Conservation (phyloP, 92 coral and sea anemone genomes). For the Metridium senile region DNA sequence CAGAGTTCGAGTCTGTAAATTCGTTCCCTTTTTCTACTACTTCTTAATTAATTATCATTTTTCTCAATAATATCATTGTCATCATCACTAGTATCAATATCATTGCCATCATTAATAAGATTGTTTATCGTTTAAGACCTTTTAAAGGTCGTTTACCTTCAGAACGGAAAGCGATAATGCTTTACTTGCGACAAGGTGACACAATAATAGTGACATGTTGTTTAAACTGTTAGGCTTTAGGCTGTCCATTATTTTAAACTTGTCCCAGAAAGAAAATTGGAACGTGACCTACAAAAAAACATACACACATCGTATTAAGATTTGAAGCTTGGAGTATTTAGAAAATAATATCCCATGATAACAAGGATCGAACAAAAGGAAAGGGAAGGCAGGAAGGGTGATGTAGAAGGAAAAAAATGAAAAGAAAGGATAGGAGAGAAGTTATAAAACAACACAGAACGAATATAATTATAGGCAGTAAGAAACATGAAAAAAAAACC, state of each 20-base stretch:
- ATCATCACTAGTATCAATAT: too few species aligned
- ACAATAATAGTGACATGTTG: constrained; percentile 75
- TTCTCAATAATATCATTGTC: too few species aligned
- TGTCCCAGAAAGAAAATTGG: constrained; percentile 97
- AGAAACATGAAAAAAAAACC: too few species aligned
- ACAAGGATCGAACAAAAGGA: background rate
- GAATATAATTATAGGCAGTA: background rate
- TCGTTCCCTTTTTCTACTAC: too few species aligned
- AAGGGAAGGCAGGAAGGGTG: background rate
- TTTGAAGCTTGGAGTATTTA: too few species aligned
- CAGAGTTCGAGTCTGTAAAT: too few species aligned
- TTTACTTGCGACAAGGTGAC: constrained; percentile 75
- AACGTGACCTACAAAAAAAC: constrained; percentile 73
- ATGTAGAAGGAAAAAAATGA: background rate
- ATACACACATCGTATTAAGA: background rate
- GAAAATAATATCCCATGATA: background rate
- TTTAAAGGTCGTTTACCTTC: constrained; percentile 75
- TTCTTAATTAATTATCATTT: too few species aligned
- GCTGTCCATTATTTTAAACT: constrained; percentile 70
- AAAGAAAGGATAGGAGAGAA: background rate
- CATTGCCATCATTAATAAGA: too few species aligned
- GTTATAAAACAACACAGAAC: background rate
- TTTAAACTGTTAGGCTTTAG: constrained; percentile 69
- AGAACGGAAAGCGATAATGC: constrained; percentile 86
- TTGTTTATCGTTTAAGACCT: too few species aligned